Base-by-base conservation (phyloP, 2,113 vertebrate species). In the Plectropomus leopardus region DNA sequence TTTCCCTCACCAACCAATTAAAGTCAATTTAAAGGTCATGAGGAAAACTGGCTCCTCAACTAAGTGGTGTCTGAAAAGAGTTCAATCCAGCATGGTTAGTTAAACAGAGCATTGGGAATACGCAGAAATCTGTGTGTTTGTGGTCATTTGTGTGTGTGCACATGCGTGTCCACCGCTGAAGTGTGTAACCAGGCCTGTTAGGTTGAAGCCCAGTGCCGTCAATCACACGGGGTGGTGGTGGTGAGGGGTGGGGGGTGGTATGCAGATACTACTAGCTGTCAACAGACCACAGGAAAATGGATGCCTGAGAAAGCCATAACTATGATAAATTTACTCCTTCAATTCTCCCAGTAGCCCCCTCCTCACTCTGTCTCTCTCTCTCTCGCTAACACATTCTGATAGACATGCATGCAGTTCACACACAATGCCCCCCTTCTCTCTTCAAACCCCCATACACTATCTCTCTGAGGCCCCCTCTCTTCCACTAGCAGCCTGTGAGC, bases 241-340 rank as follows among this genome's bases (percentile, higher is more conserved):
- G 78, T 21, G 66, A 2, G 61, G 11, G 23, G 64, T n/a, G 57
- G 73, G 58, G 26, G 80, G 48, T 48, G 54, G 83, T 87, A 92
- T 92, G 89, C 91, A 93, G 92, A 93, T 92, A 91, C 87, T 88
- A 89, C 88, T 78, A 80, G 95, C 96, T 97, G 96, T 97, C 96
- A 96, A 93, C 94, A 94, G 93, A 94, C 96, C 95, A 93, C 94
- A 94, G 96, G 95, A 97, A 97, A 98, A 98, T 95, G 97, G 96
- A 98, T 96, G 97, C 95, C 90, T 92, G 74, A 96, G 96, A 96
- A 98, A 98, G 96, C 97, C 96, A 96, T 98, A 98, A 98, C 96
- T 96, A 98, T 98, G 97, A 99, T 97, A 97, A 98, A 98, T 98
- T 96, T 88, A 92, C 96, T 96, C 92, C 71, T 85, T 88, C 86